These are phyloP conservation scores for Acanthopleura granulata DNA, from an alignment of 2,888 invertebrate genomes.

Conservation along the genomic window DNA sequence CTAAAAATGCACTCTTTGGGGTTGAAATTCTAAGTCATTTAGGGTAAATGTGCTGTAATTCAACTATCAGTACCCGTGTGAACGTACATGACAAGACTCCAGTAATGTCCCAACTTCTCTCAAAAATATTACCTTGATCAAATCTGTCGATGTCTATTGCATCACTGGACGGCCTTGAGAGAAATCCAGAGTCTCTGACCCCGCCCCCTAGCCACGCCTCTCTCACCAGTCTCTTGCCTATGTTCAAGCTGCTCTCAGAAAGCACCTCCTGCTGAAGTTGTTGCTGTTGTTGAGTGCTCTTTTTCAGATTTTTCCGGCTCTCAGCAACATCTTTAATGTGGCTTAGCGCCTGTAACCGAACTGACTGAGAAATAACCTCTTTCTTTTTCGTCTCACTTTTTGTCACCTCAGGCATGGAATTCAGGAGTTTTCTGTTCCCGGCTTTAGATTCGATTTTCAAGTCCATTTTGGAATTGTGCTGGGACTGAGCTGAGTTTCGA, in stretches of 20 bases:
- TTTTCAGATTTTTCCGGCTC: conserved; percentile 12
- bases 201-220: neutral
- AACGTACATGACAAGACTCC: too few species aligned
- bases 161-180: conserved; percentile 54
- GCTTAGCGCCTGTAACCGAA: conserved; percentile 25
- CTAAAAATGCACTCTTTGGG: too few species aligned
- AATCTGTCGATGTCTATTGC: conserved; percentile 26
- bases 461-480: conserved; percentile 45
- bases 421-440: conserved; percentile 46
- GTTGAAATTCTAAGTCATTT: too few species aligned
- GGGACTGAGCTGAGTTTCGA: conserved; percentile 40
- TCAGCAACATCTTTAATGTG: conserved; percentile 40
- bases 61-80: too few species aligned
- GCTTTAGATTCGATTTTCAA: conserved; percentile 49
- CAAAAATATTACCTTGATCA: too few species aligned
- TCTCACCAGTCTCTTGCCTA: neutral
- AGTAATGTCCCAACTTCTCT: too few species aligned
- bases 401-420: conserved; percentile 48
- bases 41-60: too few species aligned
- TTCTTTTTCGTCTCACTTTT: conserved; percentile 33
- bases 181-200: conserved; percentile 45
- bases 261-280: neutral
- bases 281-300: neutral
- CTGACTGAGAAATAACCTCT: conserved; percentile 20
- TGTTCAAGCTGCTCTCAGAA: neutral